Percentiles rank a stretch among this genome's conserved stretches.
Evolutionary conservation across 2,888 invertebrate genomes (phyloP).

Genomic region (Azorinus chamasolen): DNA sequence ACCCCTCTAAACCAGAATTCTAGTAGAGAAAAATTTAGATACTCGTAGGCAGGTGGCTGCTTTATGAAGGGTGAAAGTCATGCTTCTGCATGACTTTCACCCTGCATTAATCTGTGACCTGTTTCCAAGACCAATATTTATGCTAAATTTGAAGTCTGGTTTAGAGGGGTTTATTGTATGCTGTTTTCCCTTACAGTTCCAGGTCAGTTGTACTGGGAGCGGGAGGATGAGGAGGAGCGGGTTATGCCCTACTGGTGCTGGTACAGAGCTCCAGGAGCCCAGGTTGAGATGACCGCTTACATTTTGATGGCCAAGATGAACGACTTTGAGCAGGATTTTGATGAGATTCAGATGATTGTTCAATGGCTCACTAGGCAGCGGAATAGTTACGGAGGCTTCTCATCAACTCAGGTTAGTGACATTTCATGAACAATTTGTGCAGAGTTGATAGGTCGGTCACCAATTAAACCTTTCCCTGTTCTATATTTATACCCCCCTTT

Average conservation of each 20-base stretch:
- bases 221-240: slow-evolving; percentile 85
- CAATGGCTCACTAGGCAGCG: slow-evolving; percentile 92
- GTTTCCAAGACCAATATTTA: no score
- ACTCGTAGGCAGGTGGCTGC: no score
- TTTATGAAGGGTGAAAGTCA: no score
- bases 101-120: no score
- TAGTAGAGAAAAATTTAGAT: no score
- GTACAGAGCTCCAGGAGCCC: slow-evolving; percentile 90
- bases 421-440: no score
- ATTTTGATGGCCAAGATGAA: slow-evolving; percentile 91
- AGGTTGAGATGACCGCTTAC: slow-evolving; percentile 96
- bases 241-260: slow-evolving; percentile 49
- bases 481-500: no score
- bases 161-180: not conserved
- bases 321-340: slow-evolving; percentile 79
- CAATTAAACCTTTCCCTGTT: no score
- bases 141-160: no score
- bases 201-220: slow-evolving; percentile 94
- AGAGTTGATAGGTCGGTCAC: no score
- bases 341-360: slow-evolving; percentile 88
- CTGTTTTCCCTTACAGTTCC: slow-evolving; percentile 76
- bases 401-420: slow-evolving; percentile 83
- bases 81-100: no score
- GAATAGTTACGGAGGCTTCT: slow-evolving; percentile 88
- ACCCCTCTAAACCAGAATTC: no score